Evolutionary conservation across 2,888 invertebrate species (phyloP), one percentile per base, ranked within the genome.

Genomic region (Drosophila picticornis): DNA sequence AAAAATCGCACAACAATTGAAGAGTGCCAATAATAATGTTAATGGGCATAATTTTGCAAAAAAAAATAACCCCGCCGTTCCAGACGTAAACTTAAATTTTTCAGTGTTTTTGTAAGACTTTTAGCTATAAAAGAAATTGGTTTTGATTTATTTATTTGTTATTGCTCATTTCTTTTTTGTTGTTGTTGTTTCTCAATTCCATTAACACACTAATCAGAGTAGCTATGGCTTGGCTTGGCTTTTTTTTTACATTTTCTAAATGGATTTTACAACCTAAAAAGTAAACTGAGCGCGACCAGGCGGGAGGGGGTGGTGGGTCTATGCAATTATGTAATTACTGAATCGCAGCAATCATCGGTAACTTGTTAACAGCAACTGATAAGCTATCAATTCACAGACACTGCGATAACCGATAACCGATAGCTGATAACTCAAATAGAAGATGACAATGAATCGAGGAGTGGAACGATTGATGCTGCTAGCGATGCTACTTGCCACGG

Each of bases 351-450:
- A 22, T 59, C 16, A n/a, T 38, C 34, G 19, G 13, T 16, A 6
- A 48, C 22, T 22, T 29, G n/a, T 16, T n/a, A 38, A 32, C 36
- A 7, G 19, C 51, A 71, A 59, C 60, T 72, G 72, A 59, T 62
- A 59, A 59, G 56, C 57, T 62, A 62, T 62, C 61, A 40, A 22
- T 60, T 61, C 13, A 34, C 57, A 75, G 59, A 59, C n/a, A 53
- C 27, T 16, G 46, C 40, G 22, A 36, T 19, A 53, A 2, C 31
- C 27, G 38, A 19, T 22, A 34, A 63, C 51, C 31, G 51, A 55
- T 27, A 62, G 31, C 46, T 57, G 59, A 63, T 34, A 36, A 34
- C 36, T n/a, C 57, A 43, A 25, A 55, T n/a, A 43, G 27, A 50
- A 22, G 6, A 58, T 57, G 31, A 36, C 27, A n/a, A 61, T 68